Percentiles rank a stretch among this genome's conserved stretches.
Conservation (phyloP, 1,140 invertebrate species). For the Chymomyza costata region DNA sequence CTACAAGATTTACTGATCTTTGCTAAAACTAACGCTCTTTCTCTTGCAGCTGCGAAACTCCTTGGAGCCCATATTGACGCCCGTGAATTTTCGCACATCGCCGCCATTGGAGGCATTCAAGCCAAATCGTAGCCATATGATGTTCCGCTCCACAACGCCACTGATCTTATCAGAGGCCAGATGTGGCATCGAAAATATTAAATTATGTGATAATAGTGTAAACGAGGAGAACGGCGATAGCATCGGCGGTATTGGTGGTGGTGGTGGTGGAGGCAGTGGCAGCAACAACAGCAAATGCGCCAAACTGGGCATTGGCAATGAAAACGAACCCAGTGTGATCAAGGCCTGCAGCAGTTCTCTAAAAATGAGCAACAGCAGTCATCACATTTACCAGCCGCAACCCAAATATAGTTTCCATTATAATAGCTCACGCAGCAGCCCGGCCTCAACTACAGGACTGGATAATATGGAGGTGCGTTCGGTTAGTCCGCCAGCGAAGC, state of each 20-base stretch:
- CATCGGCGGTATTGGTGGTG: slow-evolving; percentile 12
- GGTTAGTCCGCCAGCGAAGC: slow-evolving; percentile 83
- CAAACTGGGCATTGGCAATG: slow-evolving; percentile 42
- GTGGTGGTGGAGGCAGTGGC: slow-evolving; percentile 5
- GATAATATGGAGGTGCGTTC: slow-evolving; percentile 77
- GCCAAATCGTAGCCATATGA: slow-evolving; percentile 79
- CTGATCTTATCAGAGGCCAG: slow-evolving; percentile 74
- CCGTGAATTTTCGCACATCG: slow-evolving; percentile 91
- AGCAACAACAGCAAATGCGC: slow-evolving; percentile 38
- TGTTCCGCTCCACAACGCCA: slow-evolving; percentile 75
- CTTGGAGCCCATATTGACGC: slow-evolving; percentile 78
- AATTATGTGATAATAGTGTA: slow-evolving; percentile 76
- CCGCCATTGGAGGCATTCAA: slow-evolving; percentile 91
- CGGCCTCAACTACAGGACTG: slow-evolving; percentile 73
- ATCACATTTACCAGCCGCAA: slow-evolving; percentile 73
- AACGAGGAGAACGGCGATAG: slow-evolving; percentile 68
- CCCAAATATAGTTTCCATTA: slow-evolving; percentile 74
- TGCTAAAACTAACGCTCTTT: slow-evolving; percentile 17
- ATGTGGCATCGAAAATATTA: slow-evolving; percentile 76
- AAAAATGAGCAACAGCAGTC: slow-evolving; percentile 73
- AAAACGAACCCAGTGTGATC: slow-evolving; percentile 57
- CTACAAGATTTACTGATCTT: too few species aligned
- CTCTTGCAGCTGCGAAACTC: slow-evolving; percentile 78
- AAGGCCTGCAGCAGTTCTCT: slow-evolving; percentile 64
- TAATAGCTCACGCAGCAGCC: slow-evolving; percentile 67